These are phyloP conservation scores for Petrocephalus zakoni DNA, from an alignment of 2,113 vertebrate species.

Conservation along the genomic window DNA sequence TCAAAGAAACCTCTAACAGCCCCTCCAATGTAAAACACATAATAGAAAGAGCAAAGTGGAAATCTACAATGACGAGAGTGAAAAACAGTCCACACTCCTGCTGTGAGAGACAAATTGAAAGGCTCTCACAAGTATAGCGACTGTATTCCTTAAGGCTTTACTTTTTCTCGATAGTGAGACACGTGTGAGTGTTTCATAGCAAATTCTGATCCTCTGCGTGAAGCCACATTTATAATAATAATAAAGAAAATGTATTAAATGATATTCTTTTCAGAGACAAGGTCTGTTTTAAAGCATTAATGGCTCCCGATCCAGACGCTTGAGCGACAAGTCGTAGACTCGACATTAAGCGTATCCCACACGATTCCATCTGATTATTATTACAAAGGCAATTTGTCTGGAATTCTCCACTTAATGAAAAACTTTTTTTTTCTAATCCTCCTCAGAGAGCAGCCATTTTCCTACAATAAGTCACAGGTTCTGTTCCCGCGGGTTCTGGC, in stretches of 20 bases:
- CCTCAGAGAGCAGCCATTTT: slow-evolving; percentile 26
- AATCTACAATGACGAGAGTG: not conserved
- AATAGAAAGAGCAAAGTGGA: not conserved
- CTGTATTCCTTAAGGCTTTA: not conserved
- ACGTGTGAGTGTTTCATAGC: not conserved
- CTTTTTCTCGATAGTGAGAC: not conserved
- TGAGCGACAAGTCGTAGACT: slow-evolving; percentile 27
- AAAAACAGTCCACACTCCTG: not conserved
- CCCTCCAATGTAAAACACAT: not conserved
- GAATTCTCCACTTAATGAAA: slow-evolving; percentile 55
- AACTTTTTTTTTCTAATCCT: slow-evolving; percentile 33
- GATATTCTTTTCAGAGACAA: slow-evolving; percentile 3
- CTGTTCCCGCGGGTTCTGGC: not conserved
- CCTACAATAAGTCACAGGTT: slow-evolving; percentile 6
- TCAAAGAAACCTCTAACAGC: not conserved
- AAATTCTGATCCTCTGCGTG: slow-evolving; percentile 6
- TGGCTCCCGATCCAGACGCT: slow-evolving; percentile 11
- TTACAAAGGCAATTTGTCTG: slow-evolving; percentile 51
- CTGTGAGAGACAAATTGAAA: slow-evolving; percentile 19
- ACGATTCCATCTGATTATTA: slow-evolving; percentile 51
- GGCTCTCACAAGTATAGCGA: not conserved
- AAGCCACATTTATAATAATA: slow-evolving; percentile 19
- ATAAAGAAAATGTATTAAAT: slow-evolving; percentile 1
- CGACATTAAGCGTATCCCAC: slow-evolving; percentile 45
- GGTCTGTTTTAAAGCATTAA: not conserved